Percentiles rank a stretch among this genome's conserved stretches.
phyloP scores from a whole-genome alignment of 2,113 vertebrate genomes.

The Podocnemis expansa region DNA sequence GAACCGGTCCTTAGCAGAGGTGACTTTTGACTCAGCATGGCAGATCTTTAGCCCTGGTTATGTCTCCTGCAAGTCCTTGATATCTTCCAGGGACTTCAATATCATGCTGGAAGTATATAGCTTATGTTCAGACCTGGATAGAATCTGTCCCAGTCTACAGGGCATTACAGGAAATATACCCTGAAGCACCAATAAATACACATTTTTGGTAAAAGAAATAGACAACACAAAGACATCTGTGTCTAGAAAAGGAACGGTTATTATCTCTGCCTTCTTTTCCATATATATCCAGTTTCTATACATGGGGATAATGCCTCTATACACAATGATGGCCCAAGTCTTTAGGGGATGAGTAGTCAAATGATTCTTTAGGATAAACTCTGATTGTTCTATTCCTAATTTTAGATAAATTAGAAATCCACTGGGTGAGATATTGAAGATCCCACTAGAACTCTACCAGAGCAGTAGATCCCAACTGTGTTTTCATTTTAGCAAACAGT shows the following conservation, averaged over 20 bases:
- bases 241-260: neutral
- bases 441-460: neutral
- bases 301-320: neutral
- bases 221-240: neutral
- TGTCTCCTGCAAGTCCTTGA: neutral
- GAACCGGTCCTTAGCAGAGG: neutral
- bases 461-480: neutral
- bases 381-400: neutral
- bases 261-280: neutral
- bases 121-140: neutral
- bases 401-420: neutral
- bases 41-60: neutral
- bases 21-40: neutral
- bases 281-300: neutral
- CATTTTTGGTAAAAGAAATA: neutral
- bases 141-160: neutral
- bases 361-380: neutral
- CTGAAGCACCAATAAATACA: neutral
- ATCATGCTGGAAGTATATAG: neutral
- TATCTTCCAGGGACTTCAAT: neutral
- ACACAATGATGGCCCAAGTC: neutral
- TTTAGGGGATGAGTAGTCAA: neutral
- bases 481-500: neutral
- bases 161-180: neutral
- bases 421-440: neutral